Base-by-base conservation (phyloP, 2,797 vertebrate species). In the Artibeus lituratus region DNA sequence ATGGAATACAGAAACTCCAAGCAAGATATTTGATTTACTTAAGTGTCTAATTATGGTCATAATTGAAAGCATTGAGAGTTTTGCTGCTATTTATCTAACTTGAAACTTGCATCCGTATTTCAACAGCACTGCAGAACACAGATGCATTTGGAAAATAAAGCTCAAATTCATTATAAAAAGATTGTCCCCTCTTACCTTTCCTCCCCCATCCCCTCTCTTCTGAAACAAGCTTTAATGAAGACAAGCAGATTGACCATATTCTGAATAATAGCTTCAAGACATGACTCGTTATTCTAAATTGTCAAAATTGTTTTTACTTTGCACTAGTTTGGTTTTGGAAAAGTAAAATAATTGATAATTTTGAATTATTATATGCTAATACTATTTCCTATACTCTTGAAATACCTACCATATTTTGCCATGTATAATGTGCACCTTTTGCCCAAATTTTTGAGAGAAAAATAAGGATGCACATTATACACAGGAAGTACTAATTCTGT, bases 11-110 rank as follows among this genome's bases (percentile, higher is more conserved):
- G 65, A 44, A 91, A 80, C 57, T 65, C 53, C 44, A 90, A 96
- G 96, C 94, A 97, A 96, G 93, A 73, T 91, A 97, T 92, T 84
- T 97, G 96, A 94, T 96, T 96, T 96, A 97, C 91, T 93, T 67
- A 88, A 94, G 89, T 95, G 84, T 97, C 94, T 98, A 94, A 90
- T 97, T 97, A 97, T 73, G 96, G 95, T 97, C 92, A 84, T 96
- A 97, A 98, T 29, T 95, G 93, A 98, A 98, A 98, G 96, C 39
- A 10, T 90, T 95, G 85, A 55, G 37, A 94, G 37, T 55, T 85
- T 59, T 18, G 44, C 37, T 84, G 49, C n/a, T 49, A 53, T 96
- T 97, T 96, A 65, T 97, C 94, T 97, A 78, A 97, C 85, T 97
- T 90, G 80, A 80, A 96, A 87, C 92, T 97, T 84, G 73, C 76